Percentiles rank a stretch among this genome's conserved stretches.
These are phyloP conservation scores for Allolobophora icterica DNA, from an alignment of 2,888 invertebrate genomes.

Conservation along the genomic window DNA sequence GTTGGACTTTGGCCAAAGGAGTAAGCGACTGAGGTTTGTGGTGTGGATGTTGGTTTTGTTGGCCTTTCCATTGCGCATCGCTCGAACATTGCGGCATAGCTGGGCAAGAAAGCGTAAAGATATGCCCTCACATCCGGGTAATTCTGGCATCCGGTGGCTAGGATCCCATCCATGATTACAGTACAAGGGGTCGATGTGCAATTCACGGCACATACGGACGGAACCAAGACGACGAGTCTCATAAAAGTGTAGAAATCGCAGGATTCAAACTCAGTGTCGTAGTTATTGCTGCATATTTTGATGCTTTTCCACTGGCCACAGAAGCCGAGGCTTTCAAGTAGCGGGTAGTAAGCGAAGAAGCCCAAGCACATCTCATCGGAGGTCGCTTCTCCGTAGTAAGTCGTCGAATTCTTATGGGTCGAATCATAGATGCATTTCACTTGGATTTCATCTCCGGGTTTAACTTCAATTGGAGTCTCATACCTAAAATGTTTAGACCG, in stretches of 20 bases:
- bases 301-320: slow-evolving; percentile 24
- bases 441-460: slow-evolving; percentile 50
- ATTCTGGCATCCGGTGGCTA: too few species aligned
- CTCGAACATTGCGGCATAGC: too few species aligned
- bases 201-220: too few species aligned
- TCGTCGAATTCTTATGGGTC: slow-evolving; percentile 39
- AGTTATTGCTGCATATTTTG: neutral
- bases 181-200: too few species aligned
- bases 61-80: too few species aligned
- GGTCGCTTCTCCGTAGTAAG: slow-evolving; percentile 51
- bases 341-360: slow-evolving; percentile 52
- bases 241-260: neutral
- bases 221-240: neutral
- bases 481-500: slow-evolving; percentile 43
- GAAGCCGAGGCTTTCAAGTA: neutral
- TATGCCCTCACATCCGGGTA: too few species aligned
- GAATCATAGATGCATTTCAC: slow-evolving; percentile 50
- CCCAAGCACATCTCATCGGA: slow-evolving; percentile 57
- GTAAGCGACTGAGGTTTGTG: too few species aligned
- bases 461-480: slow-evolving; percentile 46
- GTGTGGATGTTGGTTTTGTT: too few species aligned
- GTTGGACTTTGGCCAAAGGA: too few species aligned
- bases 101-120: too few species aligned
- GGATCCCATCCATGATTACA: too few species aligned
- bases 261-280: neutral